Evolutionary conservation across 2,113 vertebrate species (phyloP), one percentile per base, ranked within the genome.

Genomic region (Megaceryle torquata): DNA sequence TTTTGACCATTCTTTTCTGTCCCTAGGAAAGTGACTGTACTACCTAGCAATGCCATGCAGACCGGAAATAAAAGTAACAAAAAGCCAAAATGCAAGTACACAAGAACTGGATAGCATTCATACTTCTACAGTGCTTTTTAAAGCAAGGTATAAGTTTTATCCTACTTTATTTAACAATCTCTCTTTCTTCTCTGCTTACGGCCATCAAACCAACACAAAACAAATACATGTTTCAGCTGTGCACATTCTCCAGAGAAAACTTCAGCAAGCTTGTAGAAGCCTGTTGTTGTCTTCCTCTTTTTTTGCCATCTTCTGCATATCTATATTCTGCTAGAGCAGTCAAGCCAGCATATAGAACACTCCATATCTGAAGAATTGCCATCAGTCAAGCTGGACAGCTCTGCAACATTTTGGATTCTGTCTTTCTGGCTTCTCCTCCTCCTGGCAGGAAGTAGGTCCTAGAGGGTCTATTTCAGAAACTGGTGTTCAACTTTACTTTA

Each of bases 1-100:
- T 86, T 94, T 10, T 37, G 64, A 89, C 39, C 19, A 21, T 21
- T 78, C 51, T 79, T 83, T 96, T 74, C 69, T 81, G n/a, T 59
- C 41, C 26, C 10, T 22, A 50, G 37, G 33, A 92, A 86, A 75
- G 0, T 33, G 9, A 59, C 11, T 0, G 0, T 31, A n/a, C 15
- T 72, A 69, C 31, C 61, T 57, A 82, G 65, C 11, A 48, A 67
- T 6, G 46, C 16, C 43, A 85, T 3, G 8, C 13, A 87, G 44
- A 69, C 16, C 53, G 37, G 35, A 92, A 88, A 41, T 15, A 61
- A 69, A 10, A 75, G 28, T 12, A 91, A 54, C 41, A 91, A 81
- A 87, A 93, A 78, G 29, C 8, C 43, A 89, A 61, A 91, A 67
- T 5, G 7, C 28, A 91, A 78, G 8, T 16, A 6, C 1, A 1